Percentiles rank a stretch among this genome's conserved stretches.
These are phyloP conservation scores for Nesidiocoris tenuis DNA, from an alignment of 2,888 invertebrate species.

Conservation along the genomic window DNA sequence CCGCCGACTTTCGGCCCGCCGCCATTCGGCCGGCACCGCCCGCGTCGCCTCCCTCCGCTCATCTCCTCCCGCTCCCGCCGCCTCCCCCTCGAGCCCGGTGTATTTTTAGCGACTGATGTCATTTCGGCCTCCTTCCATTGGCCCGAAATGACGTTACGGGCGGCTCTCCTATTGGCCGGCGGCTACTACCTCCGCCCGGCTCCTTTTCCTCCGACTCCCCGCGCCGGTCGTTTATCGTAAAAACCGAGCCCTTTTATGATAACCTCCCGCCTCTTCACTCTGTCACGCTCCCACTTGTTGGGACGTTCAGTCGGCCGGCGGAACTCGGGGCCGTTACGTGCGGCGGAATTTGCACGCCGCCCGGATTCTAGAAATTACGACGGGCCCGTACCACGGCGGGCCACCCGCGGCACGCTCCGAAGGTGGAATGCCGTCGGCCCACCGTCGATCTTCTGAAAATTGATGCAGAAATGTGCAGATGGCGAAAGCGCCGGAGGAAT, in stretches of 20 bases:
- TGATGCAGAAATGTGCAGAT: too few relatives aligned
- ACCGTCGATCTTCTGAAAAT: too few relatives aligned
- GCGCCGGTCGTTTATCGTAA: not conserved
- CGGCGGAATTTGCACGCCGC: too few relatives aligned
- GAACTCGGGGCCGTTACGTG: too few relatives aligned
- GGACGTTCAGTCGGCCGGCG: too few relatives aligned
- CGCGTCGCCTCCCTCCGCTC: not conserved
- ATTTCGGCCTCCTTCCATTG: constrained; percentile 52
- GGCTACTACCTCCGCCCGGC: constrained; percentile 13
- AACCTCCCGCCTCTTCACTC: constrained; percentile 16
- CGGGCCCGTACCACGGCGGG: too few relatives aligned
- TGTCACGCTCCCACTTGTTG: not conserved
- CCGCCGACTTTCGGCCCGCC: not conserved
- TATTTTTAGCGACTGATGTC: constrained; percentile 47
- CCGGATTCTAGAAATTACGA: too few relatives aligned
- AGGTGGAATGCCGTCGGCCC: too few relatives aligned
- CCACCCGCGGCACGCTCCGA: too few relatives aligned
- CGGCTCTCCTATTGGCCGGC: constrained; percentile 21
- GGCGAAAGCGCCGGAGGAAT: too few relatives aligned
- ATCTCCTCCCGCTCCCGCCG: not conserved
- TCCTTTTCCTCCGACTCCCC: not conserved
- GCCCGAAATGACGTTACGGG: constrained; percentile 55
- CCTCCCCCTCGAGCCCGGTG: not conserved
- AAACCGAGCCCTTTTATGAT: constrained; percentile 38
- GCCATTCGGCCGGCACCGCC: not conserved